Percentiles rank a stretch among this genome's conserved stretches.
phyloP scores from a whole-genome alignment of 2,797 vertebrate species.

The Pantherophis vulpinus region DNA sequence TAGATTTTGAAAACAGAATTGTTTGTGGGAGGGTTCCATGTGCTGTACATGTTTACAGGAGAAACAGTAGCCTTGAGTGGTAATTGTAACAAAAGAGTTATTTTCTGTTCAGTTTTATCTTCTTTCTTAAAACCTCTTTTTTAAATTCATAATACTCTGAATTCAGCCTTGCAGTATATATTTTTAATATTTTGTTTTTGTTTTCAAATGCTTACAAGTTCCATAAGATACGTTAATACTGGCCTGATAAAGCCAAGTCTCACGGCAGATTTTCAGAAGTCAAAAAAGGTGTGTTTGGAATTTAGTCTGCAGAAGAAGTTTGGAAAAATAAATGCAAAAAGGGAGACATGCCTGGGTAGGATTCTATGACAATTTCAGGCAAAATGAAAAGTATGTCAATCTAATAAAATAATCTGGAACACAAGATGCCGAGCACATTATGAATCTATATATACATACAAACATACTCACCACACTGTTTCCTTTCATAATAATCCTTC shows the following conservation, averaged over 20 bases:
- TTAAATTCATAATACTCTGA: neutral
- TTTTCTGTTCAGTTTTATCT: neutral
- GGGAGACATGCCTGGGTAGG: neutral
- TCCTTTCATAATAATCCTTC: conserved; percentile 6
- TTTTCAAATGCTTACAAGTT: neutral
- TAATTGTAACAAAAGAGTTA: neutral
- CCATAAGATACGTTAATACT: neutral
- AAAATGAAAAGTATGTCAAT: neutral
- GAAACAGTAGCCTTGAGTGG: neutral
- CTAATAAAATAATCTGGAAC: neutral
- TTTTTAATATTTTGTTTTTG: neutral
- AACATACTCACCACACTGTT: neutral
- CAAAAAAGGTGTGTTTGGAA: neutral
- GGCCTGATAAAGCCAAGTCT: neutral
- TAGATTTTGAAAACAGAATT: neutral
- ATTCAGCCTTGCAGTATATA: neutral
- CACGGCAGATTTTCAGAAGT: neutral
- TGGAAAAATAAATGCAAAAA: neutral
- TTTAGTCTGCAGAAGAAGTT: neutral
- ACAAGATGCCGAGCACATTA: neutral
- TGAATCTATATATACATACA: neutral
- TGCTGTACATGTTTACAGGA: neutral
- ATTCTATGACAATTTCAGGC: neutral
- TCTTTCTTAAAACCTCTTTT: neutral
- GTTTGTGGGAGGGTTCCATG: neutral